Percentiles rank a stretch among this genome's conserved stretches.
Conservation (phyloP, 1,140 invertebrate genomes). For the Anadara kagoshimensis region DNA sequence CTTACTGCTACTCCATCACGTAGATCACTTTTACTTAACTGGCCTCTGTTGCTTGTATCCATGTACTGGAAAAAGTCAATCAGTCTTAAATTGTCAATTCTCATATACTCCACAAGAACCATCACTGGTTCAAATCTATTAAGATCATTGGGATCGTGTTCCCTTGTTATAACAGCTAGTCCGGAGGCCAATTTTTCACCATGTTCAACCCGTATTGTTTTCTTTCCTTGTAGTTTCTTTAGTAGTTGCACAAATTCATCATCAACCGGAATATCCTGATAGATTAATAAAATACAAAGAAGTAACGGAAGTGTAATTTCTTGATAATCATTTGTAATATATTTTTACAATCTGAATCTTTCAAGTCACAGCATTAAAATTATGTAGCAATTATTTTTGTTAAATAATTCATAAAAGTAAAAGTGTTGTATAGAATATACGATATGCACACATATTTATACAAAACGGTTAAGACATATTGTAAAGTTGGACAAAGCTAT, state of each 20-base stretch:
- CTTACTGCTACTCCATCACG: conserved; percentile 57
- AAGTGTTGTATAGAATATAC: too few species aligned
- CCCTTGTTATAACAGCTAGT: conserved; percentile 44
- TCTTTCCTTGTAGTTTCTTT: conserved; percentile 38
- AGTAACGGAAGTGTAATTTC: too few species aligned
- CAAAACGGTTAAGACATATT: too few species aligned
- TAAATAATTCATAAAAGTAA: too few species aligned
- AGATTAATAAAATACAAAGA: too few species aligned
- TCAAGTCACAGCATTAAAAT: too few species aligned
- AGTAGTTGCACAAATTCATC: conserved; percentile 50
- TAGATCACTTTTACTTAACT: conserved; percentile 51
- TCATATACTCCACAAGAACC: conserved; percentile 65
- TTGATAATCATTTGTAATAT: too few species aligned
- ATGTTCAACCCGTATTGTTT: conserved; percentile 50
- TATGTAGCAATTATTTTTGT: too few species aligned
- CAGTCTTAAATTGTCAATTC: conserved; percentile 64
- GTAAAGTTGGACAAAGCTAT: too few species aligned
- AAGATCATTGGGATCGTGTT: conserved; percentile 57
- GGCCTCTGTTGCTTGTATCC: conserved; percentile 51
- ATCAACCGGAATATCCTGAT: conserved; percentile 60
- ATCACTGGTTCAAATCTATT: conserved; percentile 59
- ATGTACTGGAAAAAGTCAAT: conserved; percentile 65
- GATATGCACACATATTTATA: too few species aligned
- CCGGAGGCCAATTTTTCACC: conserved; percentile 51
- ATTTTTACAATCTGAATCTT: too few species aligned